phyloP scores from a whole-genome alignment of 2,888 invertebrate species.

The Romanomermis culicivorax region DNA sequence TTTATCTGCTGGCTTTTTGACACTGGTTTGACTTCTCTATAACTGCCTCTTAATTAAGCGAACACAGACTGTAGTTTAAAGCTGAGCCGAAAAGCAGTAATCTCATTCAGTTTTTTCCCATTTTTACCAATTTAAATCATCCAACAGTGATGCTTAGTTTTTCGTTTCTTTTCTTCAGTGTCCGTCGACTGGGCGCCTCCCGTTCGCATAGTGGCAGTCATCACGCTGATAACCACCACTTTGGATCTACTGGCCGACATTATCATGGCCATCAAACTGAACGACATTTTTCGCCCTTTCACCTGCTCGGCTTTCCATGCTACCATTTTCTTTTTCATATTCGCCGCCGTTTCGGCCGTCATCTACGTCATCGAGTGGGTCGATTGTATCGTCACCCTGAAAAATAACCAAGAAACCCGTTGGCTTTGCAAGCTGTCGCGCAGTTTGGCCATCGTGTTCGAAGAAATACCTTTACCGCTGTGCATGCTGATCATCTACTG shows the following conservation, averaged over 20 bases:
- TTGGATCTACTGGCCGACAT: conserved; percentile 27
- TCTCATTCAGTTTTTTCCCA: too few relatives aligned
- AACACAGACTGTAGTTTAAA: too few relatives aligned
- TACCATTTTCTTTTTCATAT: conserved; percentile 14
- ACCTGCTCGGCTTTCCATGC: neutral
- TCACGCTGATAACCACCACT: conserved; percentile 25
- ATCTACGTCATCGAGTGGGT: conserved; percentile 21
- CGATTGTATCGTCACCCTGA: conserved; percentile 5
- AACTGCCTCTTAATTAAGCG: too few relatives aligned
- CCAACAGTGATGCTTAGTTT: too few relatives aligned
- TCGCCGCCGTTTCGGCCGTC: conserved; percentile 20
- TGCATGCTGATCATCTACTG: conserved; percentile 20
- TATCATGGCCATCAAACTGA: neutral
- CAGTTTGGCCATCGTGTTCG: conserved; percentile 16
- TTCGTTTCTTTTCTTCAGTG: conserved; percentile 4
- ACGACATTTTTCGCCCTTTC: neutral
- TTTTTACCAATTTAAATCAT: too few relatives aligned
- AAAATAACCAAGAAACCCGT: conserved; percentile 1
- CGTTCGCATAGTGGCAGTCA: conserved; percentile 21
- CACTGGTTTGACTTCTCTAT: too few relatives aligned
- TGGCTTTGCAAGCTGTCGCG: neutral
- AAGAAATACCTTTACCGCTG: conserved; percentile 26
- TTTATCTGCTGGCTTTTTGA: too few relatives aligned
- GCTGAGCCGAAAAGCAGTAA: too few relatives aligned
- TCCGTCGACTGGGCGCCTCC: conserved; percentile 26